Evolutionary conservation across 2,797 vertebrate genomes (phyloP).

Genomic region (Xiphorhynchus erythropygius): DNA sequence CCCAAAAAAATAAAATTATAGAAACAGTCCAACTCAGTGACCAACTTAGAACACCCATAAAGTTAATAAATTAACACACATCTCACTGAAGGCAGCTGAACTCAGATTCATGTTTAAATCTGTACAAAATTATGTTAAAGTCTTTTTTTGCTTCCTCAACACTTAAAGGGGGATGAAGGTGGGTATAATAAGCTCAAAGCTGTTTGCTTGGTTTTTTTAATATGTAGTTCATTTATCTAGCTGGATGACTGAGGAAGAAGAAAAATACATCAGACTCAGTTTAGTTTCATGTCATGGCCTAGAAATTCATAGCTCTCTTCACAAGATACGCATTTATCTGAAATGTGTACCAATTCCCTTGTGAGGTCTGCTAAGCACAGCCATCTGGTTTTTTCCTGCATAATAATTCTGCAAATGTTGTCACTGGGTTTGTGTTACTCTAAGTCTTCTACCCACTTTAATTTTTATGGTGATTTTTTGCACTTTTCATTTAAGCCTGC

Average conservation of each 20-base stretch:
- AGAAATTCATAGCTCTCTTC: not conserved
- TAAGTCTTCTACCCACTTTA: not conserved
- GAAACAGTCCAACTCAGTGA: not conserved
- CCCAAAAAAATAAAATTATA: not conserved
- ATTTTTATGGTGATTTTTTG: not conserved
- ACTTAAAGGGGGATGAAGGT: not conserved
- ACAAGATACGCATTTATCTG: not conserved
- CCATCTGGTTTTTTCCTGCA: not conserved
- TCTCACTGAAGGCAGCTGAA: not conserved
- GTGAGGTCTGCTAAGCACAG: not conserved
- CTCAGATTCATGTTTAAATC: not conserved
- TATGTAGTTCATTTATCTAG: not conserved
- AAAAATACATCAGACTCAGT: not conserved
- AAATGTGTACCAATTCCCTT: not conserved
- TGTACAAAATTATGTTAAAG: not conserved
- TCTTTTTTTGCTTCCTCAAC: not conserved
- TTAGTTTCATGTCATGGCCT: not conserved
- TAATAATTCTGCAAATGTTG: not conserved
- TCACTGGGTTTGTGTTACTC: not conserved
- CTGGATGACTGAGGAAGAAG: not conserved
- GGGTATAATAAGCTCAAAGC: rapidly evolving
- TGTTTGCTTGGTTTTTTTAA: not conserved
- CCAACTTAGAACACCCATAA: not conserved
- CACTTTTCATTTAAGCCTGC: not conserved
- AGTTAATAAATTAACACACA: not conserved